phyloP scores from a whole-genome alignment of 2,797 vertebrate species.

The Pantherophis alleghaniensis region DNA sequence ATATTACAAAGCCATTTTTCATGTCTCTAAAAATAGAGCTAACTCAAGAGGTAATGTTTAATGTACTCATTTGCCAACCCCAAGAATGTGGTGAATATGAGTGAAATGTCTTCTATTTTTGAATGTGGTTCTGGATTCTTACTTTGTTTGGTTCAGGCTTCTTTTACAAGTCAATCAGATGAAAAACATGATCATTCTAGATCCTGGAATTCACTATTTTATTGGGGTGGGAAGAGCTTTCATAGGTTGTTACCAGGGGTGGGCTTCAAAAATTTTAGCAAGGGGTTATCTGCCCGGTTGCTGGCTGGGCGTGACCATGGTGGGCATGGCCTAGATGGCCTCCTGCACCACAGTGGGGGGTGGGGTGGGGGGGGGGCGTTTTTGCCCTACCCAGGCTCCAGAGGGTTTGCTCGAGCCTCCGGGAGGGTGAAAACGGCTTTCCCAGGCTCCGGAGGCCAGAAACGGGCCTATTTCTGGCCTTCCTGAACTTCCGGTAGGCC shows the following conservation, averaged over 20 bases:
- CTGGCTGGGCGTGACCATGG: no score
- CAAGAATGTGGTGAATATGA: not conserved
- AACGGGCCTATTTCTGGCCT: no score
- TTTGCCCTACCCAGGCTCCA: no score
- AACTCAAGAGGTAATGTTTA: conserved; percentile 68
- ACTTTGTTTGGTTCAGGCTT: not conserved
- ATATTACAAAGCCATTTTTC: conserved; percentile 82
- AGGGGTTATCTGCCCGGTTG: no score
- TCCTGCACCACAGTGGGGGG: no score
- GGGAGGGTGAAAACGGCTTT: no score
- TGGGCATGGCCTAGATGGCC: no score
- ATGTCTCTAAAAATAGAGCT: conserved; percentile 74
- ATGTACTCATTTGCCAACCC: not conserved
- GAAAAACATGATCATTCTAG: not conserved
- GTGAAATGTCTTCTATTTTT: not conserved
- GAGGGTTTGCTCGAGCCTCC: no score
- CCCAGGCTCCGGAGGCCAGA: no score
- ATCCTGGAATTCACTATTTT: not conserved
- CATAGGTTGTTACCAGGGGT: not conserved
- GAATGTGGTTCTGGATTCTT: not conserved
- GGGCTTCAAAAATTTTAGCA: no score
- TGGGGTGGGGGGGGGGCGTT: no score
- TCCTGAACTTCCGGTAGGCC: no score
- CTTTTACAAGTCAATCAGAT: not conserved
- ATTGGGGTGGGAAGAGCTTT: not conserved